Evolutionary conservation across 2,113 vertebrate species (phyloP).

Genomic region (Pangasianodon gigas): DNA sequence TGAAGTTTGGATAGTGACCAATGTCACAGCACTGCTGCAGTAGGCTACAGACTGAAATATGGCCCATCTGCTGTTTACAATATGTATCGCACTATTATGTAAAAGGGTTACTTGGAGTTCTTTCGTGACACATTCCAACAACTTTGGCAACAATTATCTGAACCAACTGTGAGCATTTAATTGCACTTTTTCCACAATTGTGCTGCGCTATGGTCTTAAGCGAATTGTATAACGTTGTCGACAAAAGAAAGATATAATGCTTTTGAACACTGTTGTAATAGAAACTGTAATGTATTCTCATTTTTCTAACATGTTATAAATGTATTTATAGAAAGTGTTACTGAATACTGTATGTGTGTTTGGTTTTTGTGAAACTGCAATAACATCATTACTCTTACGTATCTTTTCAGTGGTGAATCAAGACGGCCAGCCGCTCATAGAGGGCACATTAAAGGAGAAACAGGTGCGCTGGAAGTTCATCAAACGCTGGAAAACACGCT

Average conservation of each 20-base stretch:
- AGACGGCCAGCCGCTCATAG: slow-evolving; percentile 92
- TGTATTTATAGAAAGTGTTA: background rate
- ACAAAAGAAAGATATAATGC: background rate
- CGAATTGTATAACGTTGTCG: background rate
- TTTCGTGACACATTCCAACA: background rate
- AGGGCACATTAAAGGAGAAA: slow-evolving; percentile 95
- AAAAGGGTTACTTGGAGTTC: background rate
- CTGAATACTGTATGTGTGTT: background rate
- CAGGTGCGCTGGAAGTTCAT: slow-evolving; percentile 97
- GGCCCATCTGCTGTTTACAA: background rate
- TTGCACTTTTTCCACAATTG: background rate
- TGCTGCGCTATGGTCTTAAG: background rate
- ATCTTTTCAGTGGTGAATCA: slow-evolving; percentile 83
- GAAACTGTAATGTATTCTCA: background rate
- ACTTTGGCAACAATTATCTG: background rate
- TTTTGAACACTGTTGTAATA: too few species aligned
- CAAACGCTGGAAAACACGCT: slow-evolving; percentile 95
- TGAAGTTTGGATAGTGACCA: background rate
- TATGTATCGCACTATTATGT: background rate
- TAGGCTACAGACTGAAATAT: background rate
- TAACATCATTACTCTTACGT: slow-evolving; percentile 4
- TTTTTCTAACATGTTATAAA: background rate
- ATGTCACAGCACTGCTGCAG: background rate
- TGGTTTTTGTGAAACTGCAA: background rate
- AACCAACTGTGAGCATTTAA: background rate